Base-by-base conservation (phyloP, 1,140 invertebrate species). In the Tetragonula clypearis region DNA sequence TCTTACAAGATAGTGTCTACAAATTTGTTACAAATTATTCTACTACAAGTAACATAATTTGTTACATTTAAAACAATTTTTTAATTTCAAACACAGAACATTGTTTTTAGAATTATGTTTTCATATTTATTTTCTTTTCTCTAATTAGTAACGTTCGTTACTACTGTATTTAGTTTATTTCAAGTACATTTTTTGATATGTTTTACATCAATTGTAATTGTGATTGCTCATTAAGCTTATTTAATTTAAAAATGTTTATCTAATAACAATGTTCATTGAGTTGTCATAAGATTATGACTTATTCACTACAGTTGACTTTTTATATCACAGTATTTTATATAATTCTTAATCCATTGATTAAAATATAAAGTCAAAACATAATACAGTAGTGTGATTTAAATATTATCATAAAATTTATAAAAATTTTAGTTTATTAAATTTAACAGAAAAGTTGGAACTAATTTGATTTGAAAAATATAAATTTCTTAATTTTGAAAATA, bases 321-420 rank as follows among this genome's bases (percentile, higher is more conserved):
- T 76, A 3, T 62, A 82, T 82, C 71, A 82, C 81, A 82, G 73
- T 55, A 82, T 30, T 26, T 77, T 56, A 56, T 56, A 26, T 53
- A n/a, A 53, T 53, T 62, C 26, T 53, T 11, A 60, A 11, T 73
- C 12, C n/a, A 60, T 17, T 68, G 65, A n/a, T 30, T 55, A 35
- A 82, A 49, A 55, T n/a, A 30, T 55, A 49, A 75, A 41, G 4
- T 65, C 23, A 83, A 35, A 41, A 65, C 17, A 12, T 58, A 21
- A 56, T 69, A 35, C 56, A 68, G 30, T 41, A 58, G 11, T 82
- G 15, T 82, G 21, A 11, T 60, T 58, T 58, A n/a, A 68, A 14
- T 69, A 41, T 77, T 58, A 56, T 58, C 5, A 53, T 5, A 30
- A 21, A 26, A 53, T 41, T 23, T 17, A 14, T 23, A 21, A 65